Percentiles rank a stretch among this genome's conserved stretches.
phyloP scores from a whole-genome alignment of 1,140 invertebrate genomes.

The Drosophila jambulina region DNA sequence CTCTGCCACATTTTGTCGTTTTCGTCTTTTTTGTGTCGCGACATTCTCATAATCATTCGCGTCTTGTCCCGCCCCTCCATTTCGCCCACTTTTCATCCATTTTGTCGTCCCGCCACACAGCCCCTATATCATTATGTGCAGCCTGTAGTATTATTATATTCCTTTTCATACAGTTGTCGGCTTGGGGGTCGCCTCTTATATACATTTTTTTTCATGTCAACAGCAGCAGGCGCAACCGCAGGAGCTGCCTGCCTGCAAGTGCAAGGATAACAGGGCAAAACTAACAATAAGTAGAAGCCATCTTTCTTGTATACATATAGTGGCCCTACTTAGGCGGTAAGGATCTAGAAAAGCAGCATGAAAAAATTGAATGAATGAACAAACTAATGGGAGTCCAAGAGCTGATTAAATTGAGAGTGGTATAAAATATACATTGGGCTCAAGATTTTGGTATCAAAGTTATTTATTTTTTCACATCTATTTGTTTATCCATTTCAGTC shows the following conservation, averaged over 20 bases:
- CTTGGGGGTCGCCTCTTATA: slow-evolving; percentile 32
- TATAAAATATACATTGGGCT: background rate
- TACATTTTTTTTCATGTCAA: slow-evolving; percentile 65
- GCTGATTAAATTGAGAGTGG: slow-evolving; percentile 1
- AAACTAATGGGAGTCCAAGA: slow-evolving; percentile 2
- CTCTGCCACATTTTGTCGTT: slow-evolving; percentile 20
- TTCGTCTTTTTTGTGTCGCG: slow-evolving; percentile 36
- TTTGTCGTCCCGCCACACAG: slow-evolving; percentile 13
- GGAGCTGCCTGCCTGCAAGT: slow-evolving; percentile 51
- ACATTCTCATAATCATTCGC: slow-evolving; percentile 55
- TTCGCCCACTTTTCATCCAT: slow-evolving; percentile 8
- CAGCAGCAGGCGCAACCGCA: slow-evolving; percentile 53
- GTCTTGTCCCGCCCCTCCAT: slow-evolving; percentile 9
- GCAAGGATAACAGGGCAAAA: slow-evolving; percentile 63
- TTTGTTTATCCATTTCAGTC: no score
- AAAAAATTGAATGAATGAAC: slow-evolving; percentile 14
- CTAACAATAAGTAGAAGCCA: slow-evolving; percentile 51
- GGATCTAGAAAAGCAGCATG: slow-evolving; percentile 13
- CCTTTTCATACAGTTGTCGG: slow-evolving; percentile 65
- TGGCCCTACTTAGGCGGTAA: slow-evolving; percentile 26
- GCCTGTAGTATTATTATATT: slow-evolving; percentile 63
- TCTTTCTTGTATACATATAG: slow-evolving; percentile 25
- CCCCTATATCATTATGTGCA: slow-evolving; percentile 54
- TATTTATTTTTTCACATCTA: no score
- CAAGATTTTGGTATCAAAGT: no score